These are phyloP conservation scores for Hyppa rectilinea DNA, from an alignment of 2,888 invertebrate genomes.

Conservation along the genomic window DNA sequence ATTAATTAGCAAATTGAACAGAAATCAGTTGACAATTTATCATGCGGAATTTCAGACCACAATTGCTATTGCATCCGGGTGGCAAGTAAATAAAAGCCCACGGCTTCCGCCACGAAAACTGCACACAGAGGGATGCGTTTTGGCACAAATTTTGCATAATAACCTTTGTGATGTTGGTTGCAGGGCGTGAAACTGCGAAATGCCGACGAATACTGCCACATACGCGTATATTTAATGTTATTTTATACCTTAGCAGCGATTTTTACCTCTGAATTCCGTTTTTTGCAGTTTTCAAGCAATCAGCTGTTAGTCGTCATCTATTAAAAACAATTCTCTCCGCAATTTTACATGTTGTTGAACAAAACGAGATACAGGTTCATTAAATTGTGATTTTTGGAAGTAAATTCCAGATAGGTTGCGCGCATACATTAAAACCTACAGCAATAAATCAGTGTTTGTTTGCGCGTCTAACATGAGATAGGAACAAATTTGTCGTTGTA, in stretches of 20 bases:
- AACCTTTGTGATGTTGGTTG: conserved; percentile 77
- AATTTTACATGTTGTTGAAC: background rate
- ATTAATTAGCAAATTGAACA: conserved; percentile 78
- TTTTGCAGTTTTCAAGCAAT: conserved; percentile 4
- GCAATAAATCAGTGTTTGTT: conserved; percentile 16
- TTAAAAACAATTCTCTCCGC: conserved; percentile 8
- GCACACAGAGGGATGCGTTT: conserved; percentile 78
- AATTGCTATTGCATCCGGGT: conserved; percentile 79
- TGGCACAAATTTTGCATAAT: conserved; percentile 87
- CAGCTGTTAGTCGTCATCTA: background rate
- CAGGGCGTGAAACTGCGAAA: conserved; percentile 75
- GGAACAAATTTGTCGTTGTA: background rate
- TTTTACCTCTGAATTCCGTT: conserved; percentile 10
- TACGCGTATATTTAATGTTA: conserved; percentile 56
- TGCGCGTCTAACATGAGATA: conserved; percentile 8
- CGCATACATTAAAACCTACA: background rate
- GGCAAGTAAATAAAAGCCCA: conserved; percentile 81
- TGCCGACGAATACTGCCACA: conserved; percentile 59
- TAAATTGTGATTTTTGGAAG: conserved; percentile 3
- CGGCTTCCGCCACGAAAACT: conserved; percentile 78
- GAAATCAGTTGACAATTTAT: conserved; percentile 81
- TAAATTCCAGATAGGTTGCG: conserved; percentile 8
- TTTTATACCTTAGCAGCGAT: conserved; percentile 46
- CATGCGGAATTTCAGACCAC: conserved; percentile 77
- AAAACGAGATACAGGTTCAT: conserved; percentile 7